These are phyloP conservation scores for Nephrocerus scutellatus DNA, from an alignment of 2,888 invertebrate species.

Conservation along the genomic window DNA sequence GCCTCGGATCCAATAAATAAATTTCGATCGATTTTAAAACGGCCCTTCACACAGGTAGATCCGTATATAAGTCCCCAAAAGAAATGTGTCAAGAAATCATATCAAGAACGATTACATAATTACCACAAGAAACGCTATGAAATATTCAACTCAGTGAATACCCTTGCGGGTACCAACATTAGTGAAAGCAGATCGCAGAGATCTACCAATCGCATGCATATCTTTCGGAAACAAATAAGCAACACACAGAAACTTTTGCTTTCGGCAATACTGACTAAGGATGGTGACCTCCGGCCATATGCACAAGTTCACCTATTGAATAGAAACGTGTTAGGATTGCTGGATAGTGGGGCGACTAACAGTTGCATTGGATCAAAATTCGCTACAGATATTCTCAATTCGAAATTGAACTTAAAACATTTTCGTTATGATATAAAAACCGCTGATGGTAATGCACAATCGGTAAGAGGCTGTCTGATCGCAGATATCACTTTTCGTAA, in stretches of 20 bases:
- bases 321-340: slow-evolving; percentile 1
- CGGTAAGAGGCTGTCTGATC: slow-evolving; percentile 7
- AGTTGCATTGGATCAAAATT: slow-evolving; percentile 10
- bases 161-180: no score
- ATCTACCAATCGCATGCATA: neutral
- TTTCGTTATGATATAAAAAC: slow-evolving; percentile 8
- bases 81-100: no score
- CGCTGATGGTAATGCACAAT: slow-evolving; percentile 13
- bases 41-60: neutral
- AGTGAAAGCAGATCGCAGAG: neutral
- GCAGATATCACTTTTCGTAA: slow-evolving; percentile 7
- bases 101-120: no score
- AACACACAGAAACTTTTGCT: neutral
- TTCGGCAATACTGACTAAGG: slow-evolving; percentile 1
- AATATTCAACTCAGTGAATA: no score
- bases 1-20: neutral
- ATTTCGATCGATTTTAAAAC: neutral
- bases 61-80: neutral
- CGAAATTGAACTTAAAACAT: neutral
- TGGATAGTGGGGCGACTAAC: slow-evolving; percentile 16
- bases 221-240: slow-evolving; percentile 7
- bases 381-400: slow-evolving; percentile 5
- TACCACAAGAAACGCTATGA: no score
- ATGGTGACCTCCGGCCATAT: slow-evolving; percentile 14
- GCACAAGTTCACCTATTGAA: slow-evolving; percentile 2